Evolutionary conservation across 2,113 vertebrate genomes (phyloP).

Genomic region (Salvelinus fontinalis): DNA sequence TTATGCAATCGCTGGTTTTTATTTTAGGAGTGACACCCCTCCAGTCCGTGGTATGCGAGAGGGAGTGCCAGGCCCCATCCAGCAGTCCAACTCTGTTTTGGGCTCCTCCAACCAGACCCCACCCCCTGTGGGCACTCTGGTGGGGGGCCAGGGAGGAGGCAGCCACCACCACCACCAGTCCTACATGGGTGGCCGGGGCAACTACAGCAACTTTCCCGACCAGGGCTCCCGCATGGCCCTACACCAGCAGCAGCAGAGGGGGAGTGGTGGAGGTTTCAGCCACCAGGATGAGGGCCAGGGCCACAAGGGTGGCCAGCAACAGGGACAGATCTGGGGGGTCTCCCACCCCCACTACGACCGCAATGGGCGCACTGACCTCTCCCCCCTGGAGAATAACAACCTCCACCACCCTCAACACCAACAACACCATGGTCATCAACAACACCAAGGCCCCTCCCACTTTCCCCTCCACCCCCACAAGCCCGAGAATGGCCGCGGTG

Average conservation of each 20-base stretch:
- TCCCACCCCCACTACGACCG: conserved; percentile 75
- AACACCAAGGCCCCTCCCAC: conserved; percentile 59
- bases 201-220: conserved; percentile 81
- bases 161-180: conserved; percentile 71
- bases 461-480: conserved; percentile 68
- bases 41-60: conserved; percentile 76
- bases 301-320: conserved; percentile 58
- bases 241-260: conserved; percentile 69
- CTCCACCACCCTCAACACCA: conserved; percentile 67
- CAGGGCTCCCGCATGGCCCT: conserved; percentile 72
- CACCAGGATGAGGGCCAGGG: conserved; percentile 69
- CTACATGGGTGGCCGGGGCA: conserved; percentile 77
- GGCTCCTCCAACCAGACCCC: conserved; percentile 73
- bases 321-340: conserved; percentile 72
- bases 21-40: conserved; percentile 83
- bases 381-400: conserved; percentile 63
- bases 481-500: conserved; percentile 63
- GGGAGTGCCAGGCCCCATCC: conserved; percentile 65
- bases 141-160: conserved; percentile 54
- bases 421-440: conserved; percentile 45
- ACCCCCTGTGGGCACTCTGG: conserved; percentile 66
- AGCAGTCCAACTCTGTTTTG: conserved; percentile 66
- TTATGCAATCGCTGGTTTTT: background rate
- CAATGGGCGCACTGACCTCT: conserved; percentile 71
- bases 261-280: conserved; percentile 66